Conservation (phyloP, 2,113 vertebrate species). For the Anas platyrhynchos region DNA sequence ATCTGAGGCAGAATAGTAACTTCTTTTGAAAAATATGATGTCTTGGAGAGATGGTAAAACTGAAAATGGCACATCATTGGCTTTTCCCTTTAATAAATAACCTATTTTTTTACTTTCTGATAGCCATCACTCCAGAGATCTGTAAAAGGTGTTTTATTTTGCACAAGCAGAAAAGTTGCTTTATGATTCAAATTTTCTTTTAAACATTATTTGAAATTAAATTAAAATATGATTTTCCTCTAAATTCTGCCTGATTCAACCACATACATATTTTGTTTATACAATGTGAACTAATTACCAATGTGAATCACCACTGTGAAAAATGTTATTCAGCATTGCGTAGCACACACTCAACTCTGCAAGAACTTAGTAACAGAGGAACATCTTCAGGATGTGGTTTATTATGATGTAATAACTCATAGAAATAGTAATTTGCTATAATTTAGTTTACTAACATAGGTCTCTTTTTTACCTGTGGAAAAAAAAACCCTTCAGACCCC, state of each 20-base stretch:
- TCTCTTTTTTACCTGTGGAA: background rate
- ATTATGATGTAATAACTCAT: conserved; percentile 9
- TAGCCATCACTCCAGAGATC: background rate
- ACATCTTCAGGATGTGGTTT: conserved; percentile 20
- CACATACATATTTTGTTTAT: background rate
- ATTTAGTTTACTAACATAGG: background rate
- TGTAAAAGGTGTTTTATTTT: background rate
- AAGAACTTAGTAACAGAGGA: conserved; percentile 27
- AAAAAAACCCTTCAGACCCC: too few species aligned
- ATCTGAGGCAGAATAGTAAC: background rate
- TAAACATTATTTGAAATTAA: background rate
- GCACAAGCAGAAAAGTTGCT: background rate
- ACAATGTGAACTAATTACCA: background rate
- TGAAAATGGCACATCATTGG: background rate
- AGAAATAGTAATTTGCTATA: background rate
- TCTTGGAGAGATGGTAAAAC: background rate
- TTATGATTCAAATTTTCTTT: background rate
- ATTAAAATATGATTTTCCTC: background rate
- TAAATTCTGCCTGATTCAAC: background rate
- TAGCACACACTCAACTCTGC: background rate
- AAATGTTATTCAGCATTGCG: background rate
- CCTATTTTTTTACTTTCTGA: too few species aligned
- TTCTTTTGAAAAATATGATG: background rate
- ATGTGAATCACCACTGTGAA: background rate
- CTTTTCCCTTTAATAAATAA: background rate